These are phyloP conservation scores for Drosophila yakuba DNA, from an alignment of 1,140 invertebrate genomes.

Conservation along the genomic window DNA sequence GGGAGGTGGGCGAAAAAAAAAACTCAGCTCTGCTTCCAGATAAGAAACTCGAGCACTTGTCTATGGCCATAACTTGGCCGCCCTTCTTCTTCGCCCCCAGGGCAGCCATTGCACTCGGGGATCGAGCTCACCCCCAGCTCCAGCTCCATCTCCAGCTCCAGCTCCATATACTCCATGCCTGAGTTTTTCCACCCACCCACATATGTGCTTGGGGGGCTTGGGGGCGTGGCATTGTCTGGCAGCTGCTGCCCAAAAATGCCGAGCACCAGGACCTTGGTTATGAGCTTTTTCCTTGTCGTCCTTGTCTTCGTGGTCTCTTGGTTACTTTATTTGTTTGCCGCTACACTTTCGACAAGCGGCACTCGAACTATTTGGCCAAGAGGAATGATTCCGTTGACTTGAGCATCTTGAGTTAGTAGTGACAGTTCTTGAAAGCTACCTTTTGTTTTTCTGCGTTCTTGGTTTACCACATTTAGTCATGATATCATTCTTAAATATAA, in stretches of 20 bases:
- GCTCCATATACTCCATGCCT: slow-evolving; percentile 2
- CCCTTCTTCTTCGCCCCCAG: background rate
- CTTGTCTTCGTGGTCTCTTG: slow-evolving; percentile 44
- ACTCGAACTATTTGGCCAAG: slow-evolving; percentile 34
- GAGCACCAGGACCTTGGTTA: slow-evolving; percentile 57
- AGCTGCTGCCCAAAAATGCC: slow-evolving; percentile 51
- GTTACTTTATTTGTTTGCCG: slow-evolving; percentile 39
- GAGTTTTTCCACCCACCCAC: slow-evolving; percentile 9
- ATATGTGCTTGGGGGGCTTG: slow-evolving; percentile 22
- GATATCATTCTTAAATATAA: background rate
- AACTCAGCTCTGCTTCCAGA: background rate
- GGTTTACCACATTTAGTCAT: background rate
- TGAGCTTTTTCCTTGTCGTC: slow-evolving; percentile 64
- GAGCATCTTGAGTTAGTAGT: slow-evolving; percentile 1
- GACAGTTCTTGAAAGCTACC: background rate
- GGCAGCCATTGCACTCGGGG: slow-evolving; percentile 9
- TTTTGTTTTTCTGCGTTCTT: too few species aligned
- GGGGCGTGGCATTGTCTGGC: slow-evolving; percentile 53
- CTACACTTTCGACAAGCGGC: slow-evolving; percentile 29
- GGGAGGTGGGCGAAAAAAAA: slow-evolving; percentile 6
- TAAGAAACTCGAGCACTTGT: slow-evolving; percentile 43
- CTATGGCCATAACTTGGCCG: slow-evolving; percentile 36
- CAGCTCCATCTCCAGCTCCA: too few species aligned
- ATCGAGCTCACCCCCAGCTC: background rate
- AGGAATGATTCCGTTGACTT: slow-evolving; percentile 13